phyloP scores from a whole-genome alignment of 2,113 vertebrate genomes.

The Fregetta grallaria region DNA sequence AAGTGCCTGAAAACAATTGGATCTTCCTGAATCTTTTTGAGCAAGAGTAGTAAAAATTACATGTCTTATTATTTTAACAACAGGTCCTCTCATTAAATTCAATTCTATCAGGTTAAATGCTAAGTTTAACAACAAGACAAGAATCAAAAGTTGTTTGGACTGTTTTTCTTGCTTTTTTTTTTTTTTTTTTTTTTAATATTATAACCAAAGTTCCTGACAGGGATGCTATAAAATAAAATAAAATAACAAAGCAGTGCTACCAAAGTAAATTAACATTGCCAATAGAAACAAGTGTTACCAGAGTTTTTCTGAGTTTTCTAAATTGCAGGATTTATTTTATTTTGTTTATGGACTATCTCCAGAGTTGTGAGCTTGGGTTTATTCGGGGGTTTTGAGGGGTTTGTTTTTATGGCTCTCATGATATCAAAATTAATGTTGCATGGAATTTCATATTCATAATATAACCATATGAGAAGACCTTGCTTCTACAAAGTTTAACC shows the following conservation, averaged over 20 bases:
- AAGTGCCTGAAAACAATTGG: background rate
- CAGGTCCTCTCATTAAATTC: background rate
- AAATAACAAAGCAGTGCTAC: background rate
- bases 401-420: background rate
- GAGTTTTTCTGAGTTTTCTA: background rate
- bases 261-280: background rate
- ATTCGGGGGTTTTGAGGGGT: accelerated
- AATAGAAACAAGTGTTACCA: background rate
- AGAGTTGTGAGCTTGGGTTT: background rate
- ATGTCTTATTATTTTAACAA: background rate
- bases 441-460: background rate
- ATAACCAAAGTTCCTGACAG: background rate
- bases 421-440: background rate
- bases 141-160: background rate
- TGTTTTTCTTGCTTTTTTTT: background rate
- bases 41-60: background rate
- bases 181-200: background rate
- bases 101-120: background rate
- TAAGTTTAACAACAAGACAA: background rate
- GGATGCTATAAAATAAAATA: background rate
- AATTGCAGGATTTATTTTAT: background rate
- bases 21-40: background rate
- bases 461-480: background rate
- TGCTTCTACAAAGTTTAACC: background rate
- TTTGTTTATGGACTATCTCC: background rate